Conservation (phyloP, 2,888 invertebrate genomes). For the Fissipunctia ypsillon region DNA sequence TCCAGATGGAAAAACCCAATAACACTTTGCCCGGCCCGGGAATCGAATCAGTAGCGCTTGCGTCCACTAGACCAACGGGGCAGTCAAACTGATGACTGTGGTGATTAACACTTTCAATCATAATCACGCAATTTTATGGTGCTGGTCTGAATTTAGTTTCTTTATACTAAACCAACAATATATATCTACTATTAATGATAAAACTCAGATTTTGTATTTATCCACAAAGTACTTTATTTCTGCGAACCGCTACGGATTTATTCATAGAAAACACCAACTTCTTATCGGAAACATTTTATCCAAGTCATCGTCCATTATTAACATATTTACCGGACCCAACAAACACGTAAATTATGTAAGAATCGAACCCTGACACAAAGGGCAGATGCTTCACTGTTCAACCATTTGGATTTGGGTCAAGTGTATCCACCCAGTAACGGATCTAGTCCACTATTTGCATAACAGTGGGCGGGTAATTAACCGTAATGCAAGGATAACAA, state of each 20-base stretch:
- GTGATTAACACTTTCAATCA: too few species aligned
- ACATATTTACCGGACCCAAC: slow-evolving; percentile 14
- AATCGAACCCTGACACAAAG: slow-evolving; percentile 42
- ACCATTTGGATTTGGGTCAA: slow-evolving; percentile 48
- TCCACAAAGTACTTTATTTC: too few species aligned
- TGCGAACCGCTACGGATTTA: background rate
- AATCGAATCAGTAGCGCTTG: too few species aligned
- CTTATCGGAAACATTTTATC: background rate
- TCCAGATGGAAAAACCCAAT: too few species aligned
- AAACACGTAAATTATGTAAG: slow-evolving; percentile 39
- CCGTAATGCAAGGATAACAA: slow-evolving; percentile 25
- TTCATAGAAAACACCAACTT: background rate
- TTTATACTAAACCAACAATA: too few species aligned
- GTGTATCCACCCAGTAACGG: slow-evolving; percentile 27
- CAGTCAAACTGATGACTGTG: too few species aligned
- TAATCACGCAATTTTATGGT: too few species aligned
- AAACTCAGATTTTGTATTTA: too few species aligned
- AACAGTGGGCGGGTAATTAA: slow-evolving; percentile 44
- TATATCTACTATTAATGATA: too few species aligned
- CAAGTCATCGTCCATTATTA: slow-evolving; percentile 12
- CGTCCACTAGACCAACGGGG: too few species aligned
- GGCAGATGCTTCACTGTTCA: slow-evolving; percentile 17
- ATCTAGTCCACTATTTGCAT: slow-evolving; percentile 53
- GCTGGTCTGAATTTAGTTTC: too few species aligned
- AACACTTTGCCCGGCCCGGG: too few species aligned